These are phyloP conservation scores for Chaenodraco wilsoni DNA, from an alignment of 2,797 vertebrate genomes.

Conservation along the genomic window DNA sequence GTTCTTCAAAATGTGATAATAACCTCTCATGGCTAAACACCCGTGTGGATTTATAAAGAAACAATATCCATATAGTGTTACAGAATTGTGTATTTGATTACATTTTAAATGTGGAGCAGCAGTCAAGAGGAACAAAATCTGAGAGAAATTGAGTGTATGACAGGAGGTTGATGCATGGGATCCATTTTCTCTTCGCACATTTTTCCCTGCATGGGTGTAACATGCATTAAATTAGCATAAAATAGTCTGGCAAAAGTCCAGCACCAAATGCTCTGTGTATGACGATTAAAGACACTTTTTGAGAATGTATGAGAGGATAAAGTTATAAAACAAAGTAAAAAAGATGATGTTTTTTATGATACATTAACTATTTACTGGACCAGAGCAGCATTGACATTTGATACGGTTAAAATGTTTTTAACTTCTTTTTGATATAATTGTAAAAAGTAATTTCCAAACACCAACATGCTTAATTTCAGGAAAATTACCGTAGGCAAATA, in stretches of 20 bases:
- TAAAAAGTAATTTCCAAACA: conserved; percentile 4
- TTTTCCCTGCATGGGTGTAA: conserved; percentile 36
- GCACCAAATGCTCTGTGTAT: conserved; percentile 29
- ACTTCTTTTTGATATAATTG: conserved; percentile 8
- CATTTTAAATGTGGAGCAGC: conserved; percentile 57
- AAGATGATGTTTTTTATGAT: not conserved
- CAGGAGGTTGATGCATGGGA: conserved; percentile 39
- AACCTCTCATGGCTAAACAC: not conserved
- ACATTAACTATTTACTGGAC: conserved; percentile 5
- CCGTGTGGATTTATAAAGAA: conserved; percentile 27
- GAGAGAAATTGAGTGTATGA: conserved; percentile 46
- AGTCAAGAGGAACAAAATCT: conserved; percentile 48
- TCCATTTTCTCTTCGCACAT: conserved; percentile 12
- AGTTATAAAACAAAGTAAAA: conserved; percentile 7
- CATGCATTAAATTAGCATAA: conserved; percentile 53
- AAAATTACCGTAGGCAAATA: not conserved
- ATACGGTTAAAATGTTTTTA: not conserved
- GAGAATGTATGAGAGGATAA: conserved; percentile 10
- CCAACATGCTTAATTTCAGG: not conserved
- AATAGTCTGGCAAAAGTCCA: conserved; percentile 39
- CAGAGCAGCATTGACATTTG: conserved; percentile 11
- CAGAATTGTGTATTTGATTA: conserved; percentile 50
- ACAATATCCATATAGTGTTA: conserved; percentile 34
- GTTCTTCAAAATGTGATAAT: not conserved
- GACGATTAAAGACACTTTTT: conserved; percentile 35